Evolutionary conservation across 2,888 invertebrate genomes (phyloP).

Genomic region (Crocallis elinguaria): DNA sequence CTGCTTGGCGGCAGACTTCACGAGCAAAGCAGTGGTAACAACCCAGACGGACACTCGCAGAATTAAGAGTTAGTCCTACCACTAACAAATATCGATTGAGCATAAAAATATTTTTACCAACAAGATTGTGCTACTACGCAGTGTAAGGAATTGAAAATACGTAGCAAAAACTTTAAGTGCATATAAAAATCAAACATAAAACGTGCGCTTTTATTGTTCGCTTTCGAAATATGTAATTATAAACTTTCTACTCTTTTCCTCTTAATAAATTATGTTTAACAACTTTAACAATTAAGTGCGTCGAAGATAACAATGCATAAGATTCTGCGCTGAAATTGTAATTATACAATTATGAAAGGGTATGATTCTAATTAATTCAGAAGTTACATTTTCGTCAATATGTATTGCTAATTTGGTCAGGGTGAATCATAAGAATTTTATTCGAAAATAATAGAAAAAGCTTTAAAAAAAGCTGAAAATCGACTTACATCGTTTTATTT

Average conservation of each 20-base stretch:
- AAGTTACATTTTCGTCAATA: not conserved
- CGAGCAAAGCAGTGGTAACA: too few relatives aligned
- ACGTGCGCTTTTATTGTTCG: conserved; percentile 41
- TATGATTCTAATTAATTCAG: not conserved
- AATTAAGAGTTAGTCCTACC: too few relatives aligned
- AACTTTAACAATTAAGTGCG: not conserved
- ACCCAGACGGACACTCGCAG: too few relatives aligned
- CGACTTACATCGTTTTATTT: too few relatives aligned
- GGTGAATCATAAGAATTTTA: too few relatives aligned
- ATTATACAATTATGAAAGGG: not conserved
- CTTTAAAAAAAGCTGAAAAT: too few relatives aligned
- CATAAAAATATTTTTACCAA: too few relatives aligned
- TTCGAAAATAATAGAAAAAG: too few relatives aligned
- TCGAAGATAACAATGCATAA: not conserved
- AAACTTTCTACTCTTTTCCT: conserved; percentile 44
- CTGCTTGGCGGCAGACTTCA: too few relatives aligned
- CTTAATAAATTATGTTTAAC: conserved; percentile 14
- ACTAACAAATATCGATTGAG: too few relatives aligned
- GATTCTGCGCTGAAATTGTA: not conserved
- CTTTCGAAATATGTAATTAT: conserved; percentile 52
- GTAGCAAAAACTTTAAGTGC: conserved; percentile 22
- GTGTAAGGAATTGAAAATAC: not conserved
- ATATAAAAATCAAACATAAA: conserved; percentile 48
- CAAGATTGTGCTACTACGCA: not conserved
- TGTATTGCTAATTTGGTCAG: too few relatives aligned